Evolutionary conservation across 1,140 invertebrate genomes (phyloP), one percentile per base, ranked within the genome.

Genomic region (Monochamus saltuarius): DNA sequence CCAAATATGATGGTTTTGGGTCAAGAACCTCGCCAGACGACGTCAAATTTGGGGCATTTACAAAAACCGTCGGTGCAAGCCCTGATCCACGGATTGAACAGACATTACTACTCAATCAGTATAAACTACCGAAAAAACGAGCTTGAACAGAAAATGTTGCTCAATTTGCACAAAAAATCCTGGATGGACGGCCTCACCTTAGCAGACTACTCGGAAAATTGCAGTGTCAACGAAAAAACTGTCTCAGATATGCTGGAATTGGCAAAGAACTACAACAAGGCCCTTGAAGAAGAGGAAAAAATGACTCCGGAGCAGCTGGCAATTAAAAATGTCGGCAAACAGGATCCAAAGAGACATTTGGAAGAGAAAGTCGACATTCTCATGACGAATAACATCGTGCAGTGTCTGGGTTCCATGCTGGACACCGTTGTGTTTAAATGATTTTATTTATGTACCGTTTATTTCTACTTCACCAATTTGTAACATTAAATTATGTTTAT

Each of bases 41-140:
- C 98, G 4, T 98, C 96, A 29, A 99, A 99, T 80, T 83, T 99
- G 69, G 98, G 98, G 3, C 97, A 99, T 81, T 82, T 99, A 61
- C 94, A 99, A 72, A 99, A 99, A 80, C 97, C 97, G 0, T 98
- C 95, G n/a, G 97, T 99, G 62, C 96, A 97, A 88, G 98, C 97
- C 37, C 81, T 99, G 50, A 99, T 99, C 71, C 98, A 99, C 76
- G 98, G 98, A 16, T 81, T 99, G 1, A 99, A 99, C 77, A 86
- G 98, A 65, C 97, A 99, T 81, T 99, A 99, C 75, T 99, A 99
- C 77, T 99, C 96, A 17, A 99, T 99, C 72, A 96, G 96, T 75
- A 99, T 99, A 73, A 99, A 99, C 79, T 99, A 99, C 79, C 87
- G 96, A 56, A 99, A 99, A 78, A 99, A 99, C 81, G 95, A 98